Percentiles rank a stretch among this genome's conserved stretches.
Evolutionary conservation across 1,140 invertebrate species (phyloP).

Genomic region (Venustaconcha ellipsiformis): DNA sequence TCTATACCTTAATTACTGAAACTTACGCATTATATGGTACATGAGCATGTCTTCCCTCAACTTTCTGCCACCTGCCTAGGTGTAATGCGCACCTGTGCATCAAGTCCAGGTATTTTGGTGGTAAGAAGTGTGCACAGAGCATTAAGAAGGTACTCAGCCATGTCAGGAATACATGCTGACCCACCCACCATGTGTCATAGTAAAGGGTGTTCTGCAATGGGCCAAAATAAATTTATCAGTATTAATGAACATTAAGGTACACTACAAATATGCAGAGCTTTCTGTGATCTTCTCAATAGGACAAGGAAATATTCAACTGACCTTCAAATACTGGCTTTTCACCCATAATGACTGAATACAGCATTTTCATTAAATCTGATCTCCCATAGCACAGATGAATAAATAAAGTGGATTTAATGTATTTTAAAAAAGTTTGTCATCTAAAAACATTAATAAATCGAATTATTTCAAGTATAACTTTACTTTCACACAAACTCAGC

Average conservation of each 20-base stretch:
- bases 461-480: no score
- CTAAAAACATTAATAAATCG: no score
- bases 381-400: no score
- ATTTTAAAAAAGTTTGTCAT: no score
- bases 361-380: no score
- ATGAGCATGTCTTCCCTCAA: conserved; percentile 76
- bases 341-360: no score
- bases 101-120: conserved; percentile 86
- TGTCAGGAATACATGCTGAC: conserved; percentile 85
- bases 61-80: conserved; percentile 85
- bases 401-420: no score
- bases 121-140: conserved; percentile 82
- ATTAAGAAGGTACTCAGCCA: conserved; percentile 87
- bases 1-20: background rate
- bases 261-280: no score
- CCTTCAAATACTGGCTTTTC: no score
- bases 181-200: conserved; percentile 87
- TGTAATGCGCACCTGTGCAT: conserved; percentile 90
- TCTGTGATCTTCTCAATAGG: no score
- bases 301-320: no score
- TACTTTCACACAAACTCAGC: no score
- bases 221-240: conserved; percentile 4
- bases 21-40: conserved; percentile 75
- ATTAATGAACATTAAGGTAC: background rate
- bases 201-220: conserved; percentile 80